phyloP scores from a whole-genome alignment of 1,140 invertebrate species.

The Dryas iulia region DNA sequence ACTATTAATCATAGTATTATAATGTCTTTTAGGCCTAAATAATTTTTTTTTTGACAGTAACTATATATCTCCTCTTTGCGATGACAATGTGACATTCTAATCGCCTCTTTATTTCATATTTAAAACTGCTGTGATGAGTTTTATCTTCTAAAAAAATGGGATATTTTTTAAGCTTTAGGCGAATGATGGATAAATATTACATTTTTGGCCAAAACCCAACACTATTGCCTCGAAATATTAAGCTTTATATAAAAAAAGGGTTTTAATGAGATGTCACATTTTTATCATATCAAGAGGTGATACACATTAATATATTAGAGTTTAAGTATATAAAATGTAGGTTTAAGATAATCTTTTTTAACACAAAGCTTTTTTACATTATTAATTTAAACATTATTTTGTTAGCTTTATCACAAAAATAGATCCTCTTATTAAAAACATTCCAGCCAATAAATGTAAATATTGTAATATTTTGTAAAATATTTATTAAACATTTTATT shows the following conservation, averaged over 20 bases:
- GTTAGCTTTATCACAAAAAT: not conserved
- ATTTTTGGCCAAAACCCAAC: too few species aligned
- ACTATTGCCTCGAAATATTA: too few species aligned
- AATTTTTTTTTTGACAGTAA: not conserved
- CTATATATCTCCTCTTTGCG: too few species aligned
- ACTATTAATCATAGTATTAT: not conserved
- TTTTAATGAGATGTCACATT: too few species aligned
- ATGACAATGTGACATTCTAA: too few species aligned
- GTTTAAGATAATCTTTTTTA: not conserved
- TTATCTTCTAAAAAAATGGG: too few species aligned
- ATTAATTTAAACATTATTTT: not conserved
- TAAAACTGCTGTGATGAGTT: too few species aligned
- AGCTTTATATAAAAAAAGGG: too few species aligned
- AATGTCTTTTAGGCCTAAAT: not conserved
- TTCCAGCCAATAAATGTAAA: conserved; percentile 14
- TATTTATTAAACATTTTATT: conserved; percentile 3
- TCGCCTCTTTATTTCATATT: too few species aligned
- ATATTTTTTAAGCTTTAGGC: too few species aligned
- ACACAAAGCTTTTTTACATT: not conserved
- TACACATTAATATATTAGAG: not conserved
- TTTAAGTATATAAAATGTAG: not conserved
- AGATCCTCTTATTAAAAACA: not conserved
- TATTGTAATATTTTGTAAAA: not conserved
- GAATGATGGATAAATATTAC: too few species aligned
- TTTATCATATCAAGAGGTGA: too few species aligned